These are phyloP conservation scores for Harmothoe impar DNA, from an alignment of 2,888 invertebrate genomes.

Conservation along the genomic window DNA sequence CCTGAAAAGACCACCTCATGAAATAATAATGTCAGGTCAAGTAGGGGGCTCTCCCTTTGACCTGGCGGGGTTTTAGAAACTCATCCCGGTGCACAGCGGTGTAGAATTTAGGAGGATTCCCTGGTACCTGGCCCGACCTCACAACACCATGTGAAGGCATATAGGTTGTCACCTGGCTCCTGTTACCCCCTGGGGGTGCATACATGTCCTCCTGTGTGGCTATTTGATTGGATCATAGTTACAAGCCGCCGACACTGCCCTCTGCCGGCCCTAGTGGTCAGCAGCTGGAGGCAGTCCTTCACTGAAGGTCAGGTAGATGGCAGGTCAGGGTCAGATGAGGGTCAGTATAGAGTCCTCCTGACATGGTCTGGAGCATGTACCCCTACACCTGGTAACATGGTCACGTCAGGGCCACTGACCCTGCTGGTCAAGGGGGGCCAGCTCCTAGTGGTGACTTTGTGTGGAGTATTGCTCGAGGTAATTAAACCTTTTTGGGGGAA, in stretches of 20 bases:
- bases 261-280: neutral
- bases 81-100: neutral
- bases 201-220: neutral
- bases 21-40: constrained; percentile 39
- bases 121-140: neutral
- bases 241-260: neutral
- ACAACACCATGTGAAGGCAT: neutral
- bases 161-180: neutral
- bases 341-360: constrained; percentile 27
- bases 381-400: constrained; percentile 19
- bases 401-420: constrained; percentile 9
- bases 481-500: neutral
- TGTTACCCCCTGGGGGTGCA: neutral
- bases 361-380: constrained; percentile 33
- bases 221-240: constrained; percentile 34
- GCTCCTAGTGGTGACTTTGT: neutral
- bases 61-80: neutral
- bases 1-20: constrained; percentile 39
- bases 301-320: neutral
- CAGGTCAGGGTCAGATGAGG: constrained; percentile 15
- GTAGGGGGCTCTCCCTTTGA: neutral
- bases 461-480: neutral
- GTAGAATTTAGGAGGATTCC: constrained; percentile 27
- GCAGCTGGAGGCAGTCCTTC: neutral
- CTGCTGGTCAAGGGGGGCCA: neutral